Evolutionary conservation across 2,113 vertebrate genomes (phyloP).

Genomic region (Neopipo cinnamomea): DNA sequence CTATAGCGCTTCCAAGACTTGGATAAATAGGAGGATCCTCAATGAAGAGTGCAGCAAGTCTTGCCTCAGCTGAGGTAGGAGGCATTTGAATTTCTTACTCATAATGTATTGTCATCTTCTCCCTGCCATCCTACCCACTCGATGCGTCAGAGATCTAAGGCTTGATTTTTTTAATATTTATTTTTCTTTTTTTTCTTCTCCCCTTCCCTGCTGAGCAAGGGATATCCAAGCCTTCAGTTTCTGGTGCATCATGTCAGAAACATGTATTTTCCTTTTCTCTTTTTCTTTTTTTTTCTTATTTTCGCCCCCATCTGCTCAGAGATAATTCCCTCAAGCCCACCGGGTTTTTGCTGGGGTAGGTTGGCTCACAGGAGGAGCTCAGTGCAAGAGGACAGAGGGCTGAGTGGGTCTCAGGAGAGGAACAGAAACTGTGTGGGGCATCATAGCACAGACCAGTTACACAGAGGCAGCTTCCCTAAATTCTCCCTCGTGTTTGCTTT

Average conservation of each 20-base stretch:
- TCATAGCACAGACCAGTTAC: neutral
- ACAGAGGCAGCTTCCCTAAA: neutral
- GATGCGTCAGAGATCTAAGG: constrained; percentile 44
- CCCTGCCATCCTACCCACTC: constrained; percentile 48
- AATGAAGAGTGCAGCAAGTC: neutral
- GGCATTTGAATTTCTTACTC: constrained; percentile 63
- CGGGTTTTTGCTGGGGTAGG: neutral
- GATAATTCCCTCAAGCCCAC: neutral
- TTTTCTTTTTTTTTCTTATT: neutral
- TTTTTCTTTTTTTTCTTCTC: neutral
- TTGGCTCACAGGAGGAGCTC: neutral
- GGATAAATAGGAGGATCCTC: constrained; percentile 29
- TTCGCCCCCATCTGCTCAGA: neutral
- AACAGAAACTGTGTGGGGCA: neutral
- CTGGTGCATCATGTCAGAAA: neutral
- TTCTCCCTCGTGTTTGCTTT: neutral
- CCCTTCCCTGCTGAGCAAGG: neutral
- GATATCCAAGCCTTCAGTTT: neutral
- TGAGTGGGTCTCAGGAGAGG: neutral
- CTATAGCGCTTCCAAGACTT: neutral
- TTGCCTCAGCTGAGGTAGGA: constrained; percentile 43
- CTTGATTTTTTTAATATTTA: neutral
- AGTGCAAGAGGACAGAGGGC: neutral
- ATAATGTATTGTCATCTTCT: constrained; percentile 50
- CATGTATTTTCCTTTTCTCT: neutral